Base-by-base conservation (phyloP, 2,888 invertebrate genomes). In the Sabatieria punctata region DNA sequence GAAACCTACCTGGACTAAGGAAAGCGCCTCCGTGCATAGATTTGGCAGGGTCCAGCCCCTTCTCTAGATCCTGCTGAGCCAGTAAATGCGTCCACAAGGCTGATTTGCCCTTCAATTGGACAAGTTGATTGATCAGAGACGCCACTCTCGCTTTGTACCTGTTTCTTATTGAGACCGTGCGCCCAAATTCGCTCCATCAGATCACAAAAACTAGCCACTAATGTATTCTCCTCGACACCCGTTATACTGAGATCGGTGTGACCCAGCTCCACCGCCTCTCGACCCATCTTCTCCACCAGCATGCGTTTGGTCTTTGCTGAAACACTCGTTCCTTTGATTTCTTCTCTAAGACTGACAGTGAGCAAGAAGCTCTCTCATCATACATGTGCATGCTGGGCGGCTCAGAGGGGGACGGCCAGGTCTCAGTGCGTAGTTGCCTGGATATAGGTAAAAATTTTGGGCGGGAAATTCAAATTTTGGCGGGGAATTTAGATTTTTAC, bases 181-280 rank as follows among this genome's bases (percentile, higher is more conserved):
- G 88, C 85, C 95, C 95, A 97, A 24, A 95, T 82, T 55, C 95
- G 75, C 70, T 97, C 97, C 41, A 97, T 69, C 45, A 97, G 75
- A 71, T 97, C 97, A 69, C 97, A 97, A 3, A 97, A 74, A 47
- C 89, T 85, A n/a, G 91, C 93, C 38, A 95, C 93, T 58, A 97
- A 74, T 0, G 95, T 95, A 64, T 89, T 95, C 67, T 97, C 97
- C 70, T 97, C 95, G 0, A 89, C 80, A 60, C 73, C 72, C n/a
- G 67, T 86, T 38, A 73, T 64, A 43, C 67, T 68, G 18, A 66
- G 85, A 38, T 80, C 80, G 36, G 80, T 80, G 53, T 91, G 82
- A 15, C 91, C 91, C 51, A 95, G 70, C 42, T 88, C 89, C 1
- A 85, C 82, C 11, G 93, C 95, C 73, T 97, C 97, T 3, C 80